Evolutionary conservation across 2,888 invertebrate species (phyloP).

Genomic region (Clistopyga incitator): DNA sequence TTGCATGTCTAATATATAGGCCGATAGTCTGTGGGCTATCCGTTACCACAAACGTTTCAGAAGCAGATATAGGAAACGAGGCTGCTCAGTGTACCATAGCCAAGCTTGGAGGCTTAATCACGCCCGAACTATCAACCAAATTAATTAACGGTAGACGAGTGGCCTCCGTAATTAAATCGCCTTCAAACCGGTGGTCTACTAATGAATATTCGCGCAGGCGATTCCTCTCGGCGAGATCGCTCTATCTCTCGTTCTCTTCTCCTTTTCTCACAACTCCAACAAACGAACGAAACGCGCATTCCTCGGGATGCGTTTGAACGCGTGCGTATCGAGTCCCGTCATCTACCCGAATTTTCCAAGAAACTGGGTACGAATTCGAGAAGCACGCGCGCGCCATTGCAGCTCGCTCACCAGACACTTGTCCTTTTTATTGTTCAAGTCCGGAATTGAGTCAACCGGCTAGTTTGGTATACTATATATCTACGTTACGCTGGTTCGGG

Average conservation of each 20-base stretch:
- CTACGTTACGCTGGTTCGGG: constrained; percentile 27
- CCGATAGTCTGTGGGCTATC: not conserved
- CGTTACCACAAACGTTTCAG: constrained; percentile 24
- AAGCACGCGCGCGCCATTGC: constrained; percentile 45
- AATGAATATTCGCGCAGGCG: constrained; percentile 78
- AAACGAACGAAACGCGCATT: constrained; percentile 65
- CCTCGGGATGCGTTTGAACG: constrained; percentile 68
- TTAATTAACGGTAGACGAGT: constrained; percentile 79
- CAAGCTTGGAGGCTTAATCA: constrained; percentile 74
- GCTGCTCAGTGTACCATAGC: constrained; percentile 9
- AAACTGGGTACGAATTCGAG: constrained; percentile 67
- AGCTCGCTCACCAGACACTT: constrained; percentile 41
- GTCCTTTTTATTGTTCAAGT: constrained; percentile 64
- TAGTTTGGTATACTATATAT: constrained; percentile 55
- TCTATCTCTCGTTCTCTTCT: constrained; percentile 46
- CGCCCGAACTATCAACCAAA: constrained; percentile 78
- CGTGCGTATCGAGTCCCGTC: constrained; percentile 68
- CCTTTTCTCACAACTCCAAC: constrained; percentile 6
- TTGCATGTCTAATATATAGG: not conserved
- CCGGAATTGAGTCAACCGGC: constrained; percentile 64
- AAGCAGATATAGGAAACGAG: constrained; percentile 24
- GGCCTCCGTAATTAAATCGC: constrained; percentile 79
- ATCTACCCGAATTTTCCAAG: constrained; percentile 71
- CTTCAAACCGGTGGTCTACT: constrained; percentile 78
- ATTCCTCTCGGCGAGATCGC: constrained; percentile 61